A percentile compares a stretch with the other conserved stretches of the same genome.
These are phyloP conservation scores for Diachasma alloeum DNA, from an alignment of 1,140 invertebrate species.

Conservation along the genomic window DNA sequence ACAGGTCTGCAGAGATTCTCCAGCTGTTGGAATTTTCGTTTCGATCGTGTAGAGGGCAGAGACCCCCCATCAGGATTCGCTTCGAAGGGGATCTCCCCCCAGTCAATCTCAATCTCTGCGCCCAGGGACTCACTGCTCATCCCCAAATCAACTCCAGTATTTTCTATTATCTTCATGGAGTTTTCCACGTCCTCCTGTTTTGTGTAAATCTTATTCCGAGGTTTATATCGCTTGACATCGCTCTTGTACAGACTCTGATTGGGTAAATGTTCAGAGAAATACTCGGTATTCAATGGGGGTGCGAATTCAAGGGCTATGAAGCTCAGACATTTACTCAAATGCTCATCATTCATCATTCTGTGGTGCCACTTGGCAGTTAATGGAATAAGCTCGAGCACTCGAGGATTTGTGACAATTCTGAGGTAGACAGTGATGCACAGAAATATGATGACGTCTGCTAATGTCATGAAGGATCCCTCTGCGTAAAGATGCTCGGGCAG, in stretches of 20 bases:
- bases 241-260: slow-evolving; percentile 80
- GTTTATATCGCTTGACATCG: slow-evolving; percentile 79
- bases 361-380: slow-evolving; percentile 74
- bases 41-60: slow-evolving; percentile 76
- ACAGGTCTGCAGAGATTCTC: slow-evolving; percentile 87
- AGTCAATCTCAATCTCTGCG: slow-evolving; percentile 65
- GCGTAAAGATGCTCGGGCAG: slow-evolving; percentile 75
- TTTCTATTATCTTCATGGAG: slow-evolving; percentile 65
- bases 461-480: slow-evolving; percentile 83
- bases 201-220: slow-evolving; percentile 76
- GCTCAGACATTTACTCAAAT: slow-evolving; percentile 42
- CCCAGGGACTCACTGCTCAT: slow-evolving; percentile 58
- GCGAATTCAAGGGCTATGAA: slow-evolving; percentile 44
- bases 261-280: slow-evolving; percentile 49
- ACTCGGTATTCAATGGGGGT: slow-evolving; percentile 8
- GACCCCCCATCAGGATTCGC: slow-evolving; percentile 81
- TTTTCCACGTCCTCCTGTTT: slow-evolving; percentile 78
- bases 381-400: slow-evolving; percentile 69
- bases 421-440: slow-evolving; percentile 76
- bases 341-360: slow-evolving; percentile 58
- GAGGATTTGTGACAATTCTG: slow-evolving; percentile 59
- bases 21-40: slow-evolving; percentile 87
- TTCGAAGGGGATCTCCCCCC: slow-evolving; percentile 73
- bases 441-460: slow-evolving; percentile 86
- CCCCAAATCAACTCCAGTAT: slow-evolving; percentile 53